Evolutionary conservation across 1,140 invertebrate species (phyloP).

Genomic region (Leptinotarsa texana): DNA sequence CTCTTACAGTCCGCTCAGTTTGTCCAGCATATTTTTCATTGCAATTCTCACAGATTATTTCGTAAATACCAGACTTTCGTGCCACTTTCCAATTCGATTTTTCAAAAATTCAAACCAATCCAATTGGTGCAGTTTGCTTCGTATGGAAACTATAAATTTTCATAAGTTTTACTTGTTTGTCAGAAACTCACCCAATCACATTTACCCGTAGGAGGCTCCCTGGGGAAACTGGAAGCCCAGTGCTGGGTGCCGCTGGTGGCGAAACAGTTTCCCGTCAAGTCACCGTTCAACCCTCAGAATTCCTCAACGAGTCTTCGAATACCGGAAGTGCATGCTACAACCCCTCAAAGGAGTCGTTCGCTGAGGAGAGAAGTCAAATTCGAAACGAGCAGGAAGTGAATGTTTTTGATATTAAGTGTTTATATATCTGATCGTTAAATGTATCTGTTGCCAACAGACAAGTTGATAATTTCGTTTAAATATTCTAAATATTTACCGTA

Average conservation of each 20-base stretch:
- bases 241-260: slow-evolving; percentile 58
- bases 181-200: no score
- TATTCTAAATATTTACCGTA: no score
- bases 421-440: neutral
- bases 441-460: neutral
- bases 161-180: no score
- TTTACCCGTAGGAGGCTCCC: slow-evolving; percentile 41
- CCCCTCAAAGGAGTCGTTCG: slow-evolving; percentile 42
- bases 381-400: slow-evolving; percentile 31
- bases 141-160: no score
- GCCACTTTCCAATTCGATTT: no score
- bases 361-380: slow-evolving; percentile 51
- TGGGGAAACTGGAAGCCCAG: slow-evolving; percentile 46
- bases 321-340: slow-evolving; percentile 41
- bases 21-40: no score
- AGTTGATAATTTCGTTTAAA: neutral
- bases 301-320: slow-evolving; percentile 44
- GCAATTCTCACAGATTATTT: no score
- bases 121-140: no score
- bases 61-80: no score
- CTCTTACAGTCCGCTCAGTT: no score
- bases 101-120: no score
- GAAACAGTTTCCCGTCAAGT: slow-evolving; percentile 56
- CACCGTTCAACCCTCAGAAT: slow-evolving; percentile 52
- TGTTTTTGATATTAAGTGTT: neutral